Evolutionary conservation across 1,140 invertebrate genomes (phyloP).

Genomic region (Leptinotarsa undecemlineata): DNA sequence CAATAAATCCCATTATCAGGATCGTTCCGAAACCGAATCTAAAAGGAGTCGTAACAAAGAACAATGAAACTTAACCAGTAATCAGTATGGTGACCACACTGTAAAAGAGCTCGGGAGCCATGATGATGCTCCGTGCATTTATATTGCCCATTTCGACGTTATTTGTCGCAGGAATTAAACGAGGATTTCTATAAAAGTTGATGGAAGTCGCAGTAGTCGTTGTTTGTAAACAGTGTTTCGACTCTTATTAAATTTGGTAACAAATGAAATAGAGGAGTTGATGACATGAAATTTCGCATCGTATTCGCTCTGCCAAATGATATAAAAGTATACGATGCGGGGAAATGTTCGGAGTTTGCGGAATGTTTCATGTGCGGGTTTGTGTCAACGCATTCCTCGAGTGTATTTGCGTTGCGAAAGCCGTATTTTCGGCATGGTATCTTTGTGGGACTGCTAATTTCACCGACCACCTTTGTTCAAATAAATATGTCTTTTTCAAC

Average conservation of each 20-base stretch:
- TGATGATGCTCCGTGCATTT: neutral
- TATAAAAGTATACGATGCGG: neutral
- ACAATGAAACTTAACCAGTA: too few species aligned
- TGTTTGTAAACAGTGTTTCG: conserved; percentile 4
- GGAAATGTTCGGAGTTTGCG: neutral
- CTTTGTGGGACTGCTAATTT: too few species aligned
- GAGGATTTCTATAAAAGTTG: conserved; percentile 8
- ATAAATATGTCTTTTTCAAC: too few species aligned
- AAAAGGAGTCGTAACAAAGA: too few species aligned
- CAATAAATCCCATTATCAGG: too few species aligned
- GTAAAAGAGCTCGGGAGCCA: too few species aligned
- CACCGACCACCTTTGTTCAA: too few species aligned
- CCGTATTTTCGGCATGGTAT: neutral
- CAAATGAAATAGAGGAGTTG: conserved; percentile 1
- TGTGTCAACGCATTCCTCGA: neutral
- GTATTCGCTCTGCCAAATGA: conserved; percentile 2
- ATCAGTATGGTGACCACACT: too few species aligned
- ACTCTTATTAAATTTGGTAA: conserved; percentile 3
- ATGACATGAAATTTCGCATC: neutral
- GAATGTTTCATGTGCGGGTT: neutral
- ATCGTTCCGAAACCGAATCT: too few species aligned
- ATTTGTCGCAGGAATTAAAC: conserved; percentile 3
- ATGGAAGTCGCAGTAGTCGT: neutral
- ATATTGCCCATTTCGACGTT: conserved; percentile 2
- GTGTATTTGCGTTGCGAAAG: neutral